Base-by-base conservation (phyloP, 2,888 invertebrate species). In the Epicampocera succincta region DNA sequence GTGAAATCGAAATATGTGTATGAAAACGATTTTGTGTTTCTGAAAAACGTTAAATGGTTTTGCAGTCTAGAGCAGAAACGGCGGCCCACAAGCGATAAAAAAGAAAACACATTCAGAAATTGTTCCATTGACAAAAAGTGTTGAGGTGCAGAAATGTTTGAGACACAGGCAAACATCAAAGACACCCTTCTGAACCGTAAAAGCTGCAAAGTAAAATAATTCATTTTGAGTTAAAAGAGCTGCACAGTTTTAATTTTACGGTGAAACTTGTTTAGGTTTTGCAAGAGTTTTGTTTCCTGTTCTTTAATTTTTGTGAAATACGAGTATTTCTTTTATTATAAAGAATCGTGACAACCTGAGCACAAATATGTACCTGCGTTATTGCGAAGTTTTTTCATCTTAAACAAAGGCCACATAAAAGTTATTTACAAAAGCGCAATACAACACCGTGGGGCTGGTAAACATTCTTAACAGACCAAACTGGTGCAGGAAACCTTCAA, bases 211-310 rank as follows among this genome's bases (percentile, higher is more conserved):
- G 63, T 5, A 52, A 61, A 44, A 54, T 38, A 25, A 56, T 68
- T 75, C 0, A 42, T 15, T 50, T 29, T 40, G 4, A 40, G 25
- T 21, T 33, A 25, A 44, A 44, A n/a, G 40, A 48, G 48, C 25
- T 71, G 77, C 56, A 38, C 44, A 78, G 66, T 50, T 40, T 2
- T 12, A 50, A 25, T 46, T 48, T 66, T 65, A 6, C 21, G 8
- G 8, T 77, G 80, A 83, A 85, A 85, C 83, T 71, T 68, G 79
- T 85, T 65, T 25, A 69, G 44, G 38, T 46, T 75, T 75, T 71
- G 63, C 52, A 66, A 58, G 61, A 46, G 19, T 29, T 46, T 66
- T 66, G n/a, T n/a, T 40, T 50, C 13, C 21, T 60, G 3, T 54
- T 40, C 50, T 29, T 46, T 40, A 42, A 11, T 19, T 60, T 65